A percentile compares a stretch with the other conserved stretches of the same genome.
Conservation (phyloP, 2,797 vertebrate genomes). For the Hyperoplus lanceolatus region DNA sequence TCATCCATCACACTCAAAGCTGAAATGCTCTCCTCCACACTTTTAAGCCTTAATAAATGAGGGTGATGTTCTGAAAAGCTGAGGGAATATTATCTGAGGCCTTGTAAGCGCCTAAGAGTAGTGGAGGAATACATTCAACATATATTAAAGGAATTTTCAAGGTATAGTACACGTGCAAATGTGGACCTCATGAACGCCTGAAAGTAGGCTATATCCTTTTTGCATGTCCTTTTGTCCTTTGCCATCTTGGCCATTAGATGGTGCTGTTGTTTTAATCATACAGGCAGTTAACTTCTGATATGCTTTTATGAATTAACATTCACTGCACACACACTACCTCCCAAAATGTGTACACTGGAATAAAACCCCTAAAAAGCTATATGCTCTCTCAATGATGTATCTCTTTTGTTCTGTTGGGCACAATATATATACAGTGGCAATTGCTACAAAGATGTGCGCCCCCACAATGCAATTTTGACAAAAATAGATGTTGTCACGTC, state of each 20-base stretch:
- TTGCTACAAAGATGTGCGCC: background rate
- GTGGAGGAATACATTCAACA: slow-evolving; percentile 60
- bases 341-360: slow-evolving; percentile 56
- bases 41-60: slow-evolving; percentile 92
- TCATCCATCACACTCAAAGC: slow-evolving; percentile 50
- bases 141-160: slow-evolving; percentile 1
- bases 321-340: slow-evolving; percentile 29
- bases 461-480: slow-evolving; percentile 11
- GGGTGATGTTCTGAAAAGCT: slow-evolving; percentile 86
- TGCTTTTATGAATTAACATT: slow-evolving; percentile 56
- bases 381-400: slow-evolving; percentile 12
- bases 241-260: slow-evolving; percentile 72
- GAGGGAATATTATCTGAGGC: slow-evolving; percentile 85
- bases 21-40: slow-evolving; percentile 54
- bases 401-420: slow-evolving; percentile 8
- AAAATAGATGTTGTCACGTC: slow-evolving; percentile 34
- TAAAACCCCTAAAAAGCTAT: slow-evolving; percentile 55
- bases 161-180: background rate
- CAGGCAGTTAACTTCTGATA: slow-evolving; percentile 15
- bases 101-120: slow-evolving; percentile 82
- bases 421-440: background rate
- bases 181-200: background rate
- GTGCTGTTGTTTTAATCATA: slow-evolving; percentile 55
- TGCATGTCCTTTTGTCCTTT: slow-evolving; percentile 17
- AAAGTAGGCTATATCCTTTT: background rate